phyloP scores from a whole-genome alignment of 2,888 invertebrate genomes.

The Petrophora chlorosata region DNA sequence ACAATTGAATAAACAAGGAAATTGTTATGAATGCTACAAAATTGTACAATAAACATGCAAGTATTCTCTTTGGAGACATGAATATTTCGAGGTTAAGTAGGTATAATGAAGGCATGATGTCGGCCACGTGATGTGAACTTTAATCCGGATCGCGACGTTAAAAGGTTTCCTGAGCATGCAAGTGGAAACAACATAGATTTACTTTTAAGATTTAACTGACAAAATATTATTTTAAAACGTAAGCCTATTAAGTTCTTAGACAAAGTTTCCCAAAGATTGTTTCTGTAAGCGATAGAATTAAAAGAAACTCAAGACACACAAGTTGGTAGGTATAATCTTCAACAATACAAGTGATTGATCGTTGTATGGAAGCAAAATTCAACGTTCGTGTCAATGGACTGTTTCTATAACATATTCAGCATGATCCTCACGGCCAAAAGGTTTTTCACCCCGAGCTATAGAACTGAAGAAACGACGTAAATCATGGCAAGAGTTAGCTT shows the following conservation, averaged over 20 bases:
- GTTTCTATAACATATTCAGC: slow-evolving; percentile 16
- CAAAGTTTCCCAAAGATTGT: no score
- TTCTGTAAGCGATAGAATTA: no score
- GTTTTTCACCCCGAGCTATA: slow-evolving; percentile 36
- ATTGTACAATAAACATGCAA: no score
- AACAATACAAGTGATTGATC: slow-evolving; percentile 7
- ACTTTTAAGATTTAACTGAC: slow-evolving; percentile 18
- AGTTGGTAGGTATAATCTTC: neutral
- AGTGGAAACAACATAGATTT: slow-evolving; percentile 36
- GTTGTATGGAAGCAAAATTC: slow-evolving; percentile 25
- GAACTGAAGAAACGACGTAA: slow-evolving; percentile 33
- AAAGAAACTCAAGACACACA: neutral
- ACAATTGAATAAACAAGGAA: no score
- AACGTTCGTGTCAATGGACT: slow-evolving; percentile 22
- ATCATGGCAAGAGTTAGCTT: slow-evolving; percentile 31
- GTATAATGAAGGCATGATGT: slow-evolving; percentile 7
- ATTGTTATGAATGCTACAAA: no score
- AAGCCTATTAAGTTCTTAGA: no score
- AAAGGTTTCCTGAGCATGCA: slow-evolving; percentile 45
- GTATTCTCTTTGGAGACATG: neutral
- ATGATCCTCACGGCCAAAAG: slow-evolving; percentile 39
- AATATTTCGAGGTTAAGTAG: neutral
- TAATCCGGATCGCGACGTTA: slow-evolving; percentile 41
- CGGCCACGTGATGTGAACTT: slow-evolving; percentile 31
- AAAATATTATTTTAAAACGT: neutral